phyloP scores from a whole-genome alignment of 2,888 invertebrate genomes.

The Rhabditoides inermis region DNA sequence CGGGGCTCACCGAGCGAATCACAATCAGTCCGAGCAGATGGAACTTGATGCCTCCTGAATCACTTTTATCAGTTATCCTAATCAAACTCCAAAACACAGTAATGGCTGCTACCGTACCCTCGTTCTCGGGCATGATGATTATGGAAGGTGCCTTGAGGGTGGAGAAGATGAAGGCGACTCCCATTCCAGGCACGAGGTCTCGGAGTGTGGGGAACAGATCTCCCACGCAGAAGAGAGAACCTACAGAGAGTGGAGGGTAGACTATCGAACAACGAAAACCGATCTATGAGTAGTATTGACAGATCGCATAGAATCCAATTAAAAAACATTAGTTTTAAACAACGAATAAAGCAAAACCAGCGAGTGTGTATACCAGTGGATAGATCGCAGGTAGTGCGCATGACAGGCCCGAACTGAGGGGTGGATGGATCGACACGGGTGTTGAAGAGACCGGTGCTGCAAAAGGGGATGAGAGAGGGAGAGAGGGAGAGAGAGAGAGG shows the following conservation, averaged over 20 bases:
- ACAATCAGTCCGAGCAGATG: slow-evolving; percentile 30
- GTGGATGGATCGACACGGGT: slow-evolving; percentile 47
- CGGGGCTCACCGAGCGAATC: slow-evolving; percentile 14
- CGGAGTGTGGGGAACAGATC: slow-evolving; percentile 47
- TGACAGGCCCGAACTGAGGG: slow-evolving; percentile 49
- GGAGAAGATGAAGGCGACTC: slow-evolving; percentile 32
- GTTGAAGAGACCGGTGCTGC: slow-evolving; percentile 43
- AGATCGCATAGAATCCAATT: no score
- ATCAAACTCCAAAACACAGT: no score
- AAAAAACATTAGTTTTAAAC: no score
- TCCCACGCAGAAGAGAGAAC: slow-evolving; percentile 46
- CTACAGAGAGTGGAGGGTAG: slow-evolving; percentile 17
- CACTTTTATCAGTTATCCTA: no score
- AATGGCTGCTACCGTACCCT: slow-evolving; percentile 16
- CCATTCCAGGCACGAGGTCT: slow-evolving; percentile 35
- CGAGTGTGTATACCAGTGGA: neutral
- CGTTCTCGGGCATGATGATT: slow-evolving; percentile 21
- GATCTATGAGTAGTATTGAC: no score
- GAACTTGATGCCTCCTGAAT: slow-evolving; percentile 41
- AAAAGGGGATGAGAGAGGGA: neutral
- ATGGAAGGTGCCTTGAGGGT: slow-evolving; percentile 27
- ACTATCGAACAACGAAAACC: no score
- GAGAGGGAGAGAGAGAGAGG: neutral
- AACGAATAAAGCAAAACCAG: no score
- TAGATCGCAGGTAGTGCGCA: slow-evolving; percentile 45